phyloP scores from a whole-genome alignment of 2,888 invertebrate genomes.

The Schrankia costaestrigalis region DNA sequence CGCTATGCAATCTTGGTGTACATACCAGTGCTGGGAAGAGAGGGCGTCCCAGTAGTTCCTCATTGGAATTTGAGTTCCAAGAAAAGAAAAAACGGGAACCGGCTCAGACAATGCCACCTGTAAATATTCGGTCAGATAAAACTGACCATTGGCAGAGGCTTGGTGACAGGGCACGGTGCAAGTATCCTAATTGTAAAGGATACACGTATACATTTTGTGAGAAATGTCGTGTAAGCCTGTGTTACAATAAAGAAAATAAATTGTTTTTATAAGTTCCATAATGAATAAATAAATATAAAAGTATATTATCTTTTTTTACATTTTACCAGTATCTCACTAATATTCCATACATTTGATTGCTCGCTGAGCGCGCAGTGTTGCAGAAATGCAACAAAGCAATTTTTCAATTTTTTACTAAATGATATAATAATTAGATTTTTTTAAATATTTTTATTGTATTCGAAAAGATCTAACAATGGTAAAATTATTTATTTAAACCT shows the following conservation, averaged over 20 bases:
- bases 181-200: conserved; percentile 39
- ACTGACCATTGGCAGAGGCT: conserved; percentile 37
- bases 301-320: no score
- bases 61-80: conserved; percentile 37
- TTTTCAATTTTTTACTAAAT: no score
- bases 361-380: conserved; percentile 10
- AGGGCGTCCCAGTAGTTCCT: no score
- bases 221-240: conserved; percentile 40
- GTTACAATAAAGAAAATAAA: conserved; percentile 30
- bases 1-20: no score
- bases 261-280: conserved; percentile 35
- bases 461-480: no score
- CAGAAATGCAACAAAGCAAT: conserved; percentile 8
- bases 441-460: no score
- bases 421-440: no score
- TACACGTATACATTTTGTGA: conserved; percentile 38
- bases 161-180: conserved; percentile 35
- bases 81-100: conserved; percentile 35
- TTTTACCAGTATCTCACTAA: no score
- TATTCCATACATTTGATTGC: no score
- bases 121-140: conserved; percentile 37
- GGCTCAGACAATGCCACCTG: conserved; percentile 35
- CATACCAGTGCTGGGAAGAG: no score
- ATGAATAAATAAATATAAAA: no score
- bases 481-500: no score